Conservation (phyloP, 1,140 invertebrate species). For the Achatina immaculata region DNA sequence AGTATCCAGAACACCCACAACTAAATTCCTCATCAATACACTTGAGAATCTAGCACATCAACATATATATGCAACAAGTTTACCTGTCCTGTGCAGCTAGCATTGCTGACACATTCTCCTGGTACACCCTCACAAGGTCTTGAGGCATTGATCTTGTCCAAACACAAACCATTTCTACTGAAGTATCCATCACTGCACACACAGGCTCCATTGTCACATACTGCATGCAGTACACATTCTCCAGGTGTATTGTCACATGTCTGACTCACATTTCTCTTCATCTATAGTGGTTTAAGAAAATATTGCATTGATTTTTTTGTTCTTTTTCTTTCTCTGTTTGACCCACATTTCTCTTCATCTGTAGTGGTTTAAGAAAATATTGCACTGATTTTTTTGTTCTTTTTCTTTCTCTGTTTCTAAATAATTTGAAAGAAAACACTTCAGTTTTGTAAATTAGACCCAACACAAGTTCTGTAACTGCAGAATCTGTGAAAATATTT, state of each 20-base stretch:
- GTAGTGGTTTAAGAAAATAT: neutral
- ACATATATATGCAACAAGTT: too few relatives aligned
- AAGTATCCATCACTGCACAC: constrained; percentile 34
- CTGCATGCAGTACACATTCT: constrained; percentile 34
- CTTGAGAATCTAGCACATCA: too few relatives aligned
- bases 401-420: too few relatives aligned
- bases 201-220: constrained; percentile 23
- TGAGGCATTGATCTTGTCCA: neutral
- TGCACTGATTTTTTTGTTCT: neutral
- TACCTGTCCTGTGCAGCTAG: constrained; percentile 25
- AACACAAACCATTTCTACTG: constrained; percentile 19
- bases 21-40: too few relatives aligned
- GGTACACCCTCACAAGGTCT: constrained; percentile 20
- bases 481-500: too few relatives aligned
- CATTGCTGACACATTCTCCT: constrained; percentile 34
- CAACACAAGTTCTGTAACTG: too few relatives aligned
- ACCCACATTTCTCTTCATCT: neutral
- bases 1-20: too few relatives aligned
- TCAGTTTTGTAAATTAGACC: too few relatives aligned
- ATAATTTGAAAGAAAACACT: too few relatives aligned
- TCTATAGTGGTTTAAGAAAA: neutral
- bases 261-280: neutral
- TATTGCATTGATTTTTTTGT: neutral
- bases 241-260: constrained; percentile 25
- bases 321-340: too few relatives aligned